These are phyloP conservation scores for Arctia plantaginis DNA, from an alignment of 2,888 invertebrate genomes.

Conservation along the genomic window DNA sequence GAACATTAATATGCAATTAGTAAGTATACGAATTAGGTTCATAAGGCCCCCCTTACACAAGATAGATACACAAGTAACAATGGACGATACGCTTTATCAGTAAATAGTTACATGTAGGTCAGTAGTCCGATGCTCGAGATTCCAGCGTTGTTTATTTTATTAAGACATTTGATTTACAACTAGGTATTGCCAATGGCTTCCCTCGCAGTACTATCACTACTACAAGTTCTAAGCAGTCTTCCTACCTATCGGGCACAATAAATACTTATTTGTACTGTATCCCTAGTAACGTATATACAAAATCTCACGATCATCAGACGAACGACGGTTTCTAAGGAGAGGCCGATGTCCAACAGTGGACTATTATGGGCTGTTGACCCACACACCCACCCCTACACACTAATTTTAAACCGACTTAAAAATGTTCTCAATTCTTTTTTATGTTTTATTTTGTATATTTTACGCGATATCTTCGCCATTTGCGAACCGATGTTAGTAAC, in stretches of 20 bases:
- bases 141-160: neutral
- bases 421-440: too few species aligned
- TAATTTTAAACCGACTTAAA: too few species aligned
- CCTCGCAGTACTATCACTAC: neutral
- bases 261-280: too few species aligned
- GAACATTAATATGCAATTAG: neutral
- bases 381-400: too few species aligned
- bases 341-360: too few species aligned
- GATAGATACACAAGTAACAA: neutral
- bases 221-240: neutral
- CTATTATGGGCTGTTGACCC: too few species aligned
- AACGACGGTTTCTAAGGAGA: too few species aligned
- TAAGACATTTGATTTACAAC: neutral
- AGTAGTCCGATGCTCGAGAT: neutral
- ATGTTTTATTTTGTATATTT: too few species aligned
- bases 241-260: neutral
- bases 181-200: neutral
- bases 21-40: neutral
- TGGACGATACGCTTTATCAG: neutral
- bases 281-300: too few species aligned
- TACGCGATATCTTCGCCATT: too few species aligned
- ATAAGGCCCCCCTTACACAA: neutral
- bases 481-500: too few species aligned
- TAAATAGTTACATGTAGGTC: neutral
- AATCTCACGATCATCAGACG: too few species aligned